Conservation (phyloP, 2,113 vertebrate species). For the Nannospalax galili region DNA sequence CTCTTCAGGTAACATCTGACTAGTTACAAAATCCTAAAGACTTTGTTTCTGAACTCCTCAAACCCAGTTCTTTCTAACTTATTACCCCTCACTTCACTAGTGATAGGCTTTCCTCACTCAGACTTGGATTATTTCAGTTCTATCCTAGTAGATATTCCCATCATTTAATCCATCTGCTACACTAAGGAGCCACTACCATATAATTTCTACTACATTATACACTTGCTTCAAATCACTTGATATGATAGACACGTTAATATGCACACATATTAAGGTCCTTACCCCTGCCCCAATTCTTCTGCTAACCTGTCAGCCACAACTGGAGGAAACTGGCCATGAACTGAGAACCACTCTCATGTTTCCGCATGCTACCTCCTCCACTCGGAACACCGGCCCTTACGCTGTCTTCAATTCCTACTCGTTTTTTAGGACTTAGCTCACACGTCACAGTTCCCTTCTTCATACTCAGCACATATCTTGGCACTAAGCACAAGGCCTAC, state of each 20-base stretch:
- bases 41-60: background rate
- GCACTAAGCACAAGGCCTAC: background rate
- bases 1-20: background rate
- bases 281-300: background rate
- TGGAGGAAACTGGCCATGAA: background rate
- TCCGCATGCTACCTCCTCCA: background rate
- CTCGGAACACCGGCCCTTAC: background rate
- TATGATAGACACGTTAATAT: background rate
- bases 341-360: background rate
- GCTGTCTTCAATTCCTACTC: background rate
- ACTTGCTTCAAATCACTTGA: background rate
- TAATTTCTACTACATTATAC: background rate
- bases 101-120: background rate
- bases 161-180: background rate
- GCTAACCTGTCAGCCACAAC: background rate
- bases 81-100: background rate
- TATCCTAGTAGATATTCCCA: background rate
- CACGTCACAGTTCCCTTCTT: too few species aligned
- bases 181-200: background rate
- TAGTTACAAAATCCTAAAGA: background rate
- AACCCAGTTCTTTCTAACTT: background rate
- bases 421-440: background rate
- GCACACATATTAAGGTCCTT: background rate
- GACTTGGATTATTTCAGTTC: background rate
- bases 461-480: too few species aligned